These are phyloP conservation scores for Saturnia pavonia DNA, from an alignment of 2,888 invertebrate genomes.

Conservation along the genomic window DNA sequence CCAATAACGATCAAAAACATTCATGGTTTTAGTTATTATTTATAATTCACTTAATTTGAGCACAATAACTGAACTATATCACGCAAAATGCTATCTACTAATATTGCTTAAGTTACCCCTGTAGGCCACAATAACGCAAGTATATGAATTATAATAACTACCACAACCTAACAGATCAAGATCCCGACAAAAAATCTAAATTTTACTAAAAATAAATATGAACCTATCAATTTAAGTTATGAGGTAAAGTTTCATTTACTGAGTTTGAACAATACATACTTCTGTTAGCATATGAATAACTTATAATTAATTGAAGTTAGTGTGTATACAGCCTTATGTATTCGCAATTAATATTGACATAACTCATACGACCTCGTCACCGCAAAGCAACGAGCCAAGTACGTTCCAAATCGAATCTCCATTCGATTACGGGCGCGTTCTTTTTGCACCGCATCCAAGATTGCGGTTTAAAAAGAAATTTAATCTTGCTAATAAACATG, in stretches of 20 bases:
- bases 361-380: slow-evolving; percentile 23
- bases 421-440: slow-evolving; percentile 58
- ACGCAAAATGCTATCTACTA: too few relatives aligned
- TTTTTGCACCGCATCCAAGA: slow-evolving; percentile 54
- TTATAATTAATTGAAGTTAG: slow-evolving; percentile 12
- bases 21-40: too few relatives aligned
- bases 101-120: too few relatives aligned
- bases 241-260: not conserved
- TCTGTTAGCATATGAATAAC: not conserved
- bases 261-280: not conserved
- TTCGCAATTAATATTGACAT: slow-evolving; percentile 28
- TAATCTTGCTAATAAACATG: slow-evolving; percentile 80
- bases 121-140: too few relatives aligned
- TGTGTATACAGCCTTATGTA: slow-evolving; percentile 28
- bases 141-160: too few relatives aligned
- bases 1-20: too few relatives aligned
- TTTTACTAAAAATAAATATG: too few relatives aligned
- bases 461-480: slow-evolving; percentile 74
- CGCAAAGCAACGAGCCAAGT: slow-evolving; percentile 12
- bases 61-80: too few relatives aligned
- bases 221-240: not conserved
- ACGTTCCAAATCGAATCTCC: slow-evolving; percentile 50
- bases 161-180: too few relatives aligned
- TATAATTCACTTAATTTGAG: too few relatives aligned
- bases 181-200: too few relatives aligned